These are phyloP conservation scores for Leucania comma DNA, from an alignment of 2,888 invertebrate genomes.

Conservation along the genomic window DNA sequence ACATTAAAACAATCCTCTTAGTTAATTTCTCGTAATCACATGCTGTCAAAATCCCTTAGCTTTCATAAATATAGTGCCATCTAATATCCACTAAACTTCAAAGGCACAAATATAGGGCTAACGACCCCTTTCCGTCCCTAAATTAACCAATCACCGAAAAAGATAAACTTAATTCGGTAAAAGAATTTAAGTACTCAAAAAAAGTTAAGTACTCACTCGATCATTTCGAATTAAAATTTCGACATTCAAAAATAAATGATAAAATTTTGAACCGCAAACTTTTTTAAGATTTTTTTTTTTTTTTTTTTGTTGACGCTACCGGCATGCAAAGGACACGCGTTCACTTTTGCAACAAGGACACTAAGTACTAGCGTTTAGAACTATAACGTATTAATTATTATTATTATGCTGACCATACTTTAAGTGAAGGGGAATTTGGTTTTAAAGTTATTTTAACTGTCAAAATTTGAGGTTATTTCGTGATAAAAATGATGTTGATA, in stretches of 20 bases:
- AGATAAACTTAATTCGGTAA: not conserved
- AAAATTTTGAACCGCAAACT: not conserved
- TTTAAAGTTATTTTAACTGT: constrained; percentile 8
- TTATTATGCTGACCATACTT: constrained; percentile 49
- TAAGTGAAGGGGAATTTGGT: constrained; percentile 58
- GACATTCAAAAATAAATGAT: constrained; percentile 14
- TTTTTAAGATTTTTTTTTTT: constrained; percentile 2
- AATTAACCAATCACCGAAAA: not conserved
- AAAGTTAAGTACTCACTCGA: not conserved
- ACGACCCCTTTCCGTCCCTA: not conserved
- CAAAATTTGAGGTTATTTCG: constrained; percentile 11
- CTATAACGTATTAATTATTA: constrained; percentile 49
- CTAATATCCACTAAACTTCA: not conserved
- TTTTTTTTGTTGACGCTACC: constrained; percentile 61
- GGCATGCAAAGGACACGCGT: constrained; percentile 71
- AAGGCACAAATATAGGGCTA: not conserved
- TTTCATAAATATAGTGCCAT: not conserved
- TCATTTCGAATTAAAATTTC: constrained; percentile 6
- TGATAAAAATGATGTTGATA: not conserved
- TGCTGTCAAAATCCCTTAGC: not conserved
- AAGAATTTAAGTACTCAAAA: not conserved
- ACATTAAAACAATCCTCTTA: not conserved
- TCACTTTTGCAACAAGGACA: constrained; percentile 78
- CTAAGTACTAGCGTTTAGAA: constrained; percentile 56
- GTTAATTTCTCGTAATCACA: not conserved